These are phyloP conservation scores for Ptychoptera albimana DNA, from an alignment of 2,888 invertebrate genomes.

Conservation along the genomic window DNA sequence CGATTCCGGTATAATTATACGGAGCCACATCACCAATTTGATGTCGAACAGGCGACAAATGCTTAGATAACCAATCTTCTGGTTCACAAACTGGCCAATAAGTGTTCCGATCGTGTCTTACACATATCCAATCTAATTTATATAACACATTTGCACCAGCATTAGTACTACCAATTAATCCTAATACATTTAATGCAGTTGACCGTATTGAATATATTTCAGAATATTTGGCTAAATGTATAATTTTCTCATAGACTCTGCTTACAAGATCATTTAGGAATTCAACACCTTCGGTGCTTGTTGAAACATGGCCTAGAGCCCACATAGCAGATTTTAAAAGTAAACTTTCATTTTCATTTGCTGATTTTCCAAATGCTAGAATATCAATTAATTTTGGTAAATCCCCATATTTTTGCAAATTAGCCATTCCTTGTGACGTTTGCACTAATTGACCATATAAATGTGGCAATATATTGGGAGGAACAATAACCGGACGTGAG, in stretches of 20 bases:
- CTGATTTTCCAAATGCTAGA: conserved; percentile 35
- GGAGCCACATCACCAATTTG: conserved; percentile 28
- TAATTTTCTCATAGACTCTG: conserved; percentile 28
- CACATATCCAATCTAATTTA: conserved; percentile 55
- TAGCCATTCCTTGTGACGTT: conserved; percentile 37
- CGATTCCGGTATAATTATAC: conserved; percentile 26
- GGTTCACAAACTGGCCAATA: conserved; percentile 60
- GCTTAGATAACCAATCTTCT: conserved; percentile 37
- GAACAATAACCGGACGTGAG: conserved; percentile 36
- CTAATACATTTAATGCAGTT: conserved; percentile 77
- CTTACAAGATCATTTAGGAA: conserved; percentile 37
- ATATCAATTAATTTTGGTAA: conserved; percentile 21
- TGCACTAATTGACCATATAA: conserved; percentile 69
- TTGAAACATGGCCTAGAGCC: conserved; percentile 73
- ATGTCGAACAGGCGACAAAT: conserved; percentile 30
- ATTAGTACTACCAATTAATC: conserved; percentile 68
- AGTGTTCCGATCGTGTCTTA: conserved; percentile 60
- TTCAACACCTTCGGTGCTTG: conserved; percentile 58
- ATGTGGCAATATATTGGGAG: conserved; percentile 45
- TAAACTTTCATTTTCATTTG: conserved; percentile 51
- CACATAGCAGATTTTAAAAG: conserved; percentile 79
- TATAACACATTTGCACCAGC: conserved; percentile 66
- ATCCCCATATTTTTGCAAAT: conserved; percentile 24
- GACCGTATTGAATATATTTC: conserved; percentile 78
- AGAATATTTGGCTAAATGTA: conserved; percentile 60